phyloP scores from a whole-genome alignment of 2,797 vertebrate species.

The Sebastolobus alascanus region DNA sequence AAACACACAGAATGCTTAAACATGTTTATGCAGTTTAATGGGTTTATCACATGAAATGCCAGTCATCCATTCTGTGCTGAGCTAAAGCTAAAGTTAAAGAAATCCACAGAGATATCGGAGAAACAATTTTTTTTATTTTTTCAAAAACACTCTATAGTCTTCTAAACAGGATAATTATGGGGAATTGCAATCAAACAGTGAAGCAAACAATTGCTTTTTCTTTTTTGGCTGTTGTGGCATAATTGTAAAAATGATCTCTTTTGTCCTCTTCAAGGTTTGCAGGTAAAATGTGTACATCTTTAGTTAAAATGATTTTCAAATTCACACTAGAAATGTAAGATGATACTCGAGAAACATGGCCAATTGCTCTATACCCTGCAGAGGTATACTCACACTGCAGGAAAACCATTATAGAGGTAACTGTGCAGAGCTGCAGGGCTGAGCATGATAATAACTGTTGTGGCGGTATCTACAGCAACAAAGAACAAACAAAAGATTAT shows the following conservation, averaged over 20 bases:
- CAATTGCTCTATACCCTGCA: not conserved
- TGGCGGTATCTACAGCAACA: conserved; percentile 12
- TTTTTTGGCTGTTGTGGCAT: not conserved
- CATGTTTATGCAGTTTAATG: too few species aligned
- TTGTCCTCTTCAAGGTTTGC: not conserved
- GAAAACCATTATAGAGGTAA: not conserved
- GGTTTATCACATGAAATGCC: too few species aligned
- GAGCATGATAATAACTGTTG: conserved; percentile 13
- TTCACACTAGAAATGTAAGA: not conserved
- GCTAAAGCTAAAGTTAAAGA: too few species aligned
- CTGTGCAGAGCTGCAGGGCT: not conserved
- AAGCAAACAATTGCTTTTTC: not conserved
- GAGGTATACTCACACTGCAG: not conserved
- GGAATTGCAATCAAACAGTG: too few species aligned
- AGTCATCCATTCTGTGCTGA: too few species aligned
- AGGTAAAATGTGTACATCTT: not conserved
- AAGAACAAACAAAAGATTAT: conserved; percentile 38
- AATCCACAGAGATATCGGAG: too few species aligned
- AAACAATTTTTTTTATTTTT: too few species aligned
- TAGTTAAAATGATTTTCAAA: not conserved
- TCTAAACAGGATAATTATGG: not conserved
- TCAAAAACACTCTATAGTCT: not conserved
- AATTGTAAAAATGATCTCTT: not conserved
- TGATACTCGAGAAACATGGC: not conserved
- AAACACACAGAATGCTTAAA: too few species aligned